Evolutionary conservation across 2,797 vertebrate species (phyloP).

Genomic region (Caiman crocodilus): DNA sequence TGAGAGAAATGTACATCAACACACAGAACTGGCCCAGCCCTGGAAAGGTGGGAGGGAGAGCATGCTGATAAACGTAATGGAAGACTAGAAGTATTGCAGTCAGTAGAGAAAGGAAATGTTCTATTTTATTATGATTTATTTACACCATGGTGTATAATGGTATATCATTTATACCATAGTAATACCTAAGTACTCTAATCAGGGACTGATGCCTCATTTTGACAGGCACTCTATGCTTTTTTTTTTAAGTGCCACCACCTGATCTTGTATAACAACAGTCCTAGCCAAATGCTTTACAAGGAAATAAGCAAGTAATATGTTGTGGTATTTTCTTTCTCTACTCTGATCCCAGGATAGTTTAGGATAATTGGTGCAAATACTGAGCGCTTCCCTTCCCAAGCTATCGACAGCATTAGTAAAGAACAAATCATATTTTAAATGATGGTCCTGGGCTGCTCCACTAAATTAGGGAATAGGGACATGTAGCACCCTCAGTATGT

Average conservation of each 20-base stretch:
- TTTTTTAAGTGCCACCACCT: background rate
- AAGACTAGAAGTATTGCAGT: background rate
- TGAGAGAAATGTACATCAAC: conserved; percentile 42
- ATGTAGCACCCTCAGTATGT: background rate
- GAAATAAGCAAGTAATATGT: background rate
- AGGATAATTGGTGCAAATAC: background rate
- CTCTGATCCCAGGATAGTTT: background rate
- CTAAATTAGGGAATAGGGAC: background rate
- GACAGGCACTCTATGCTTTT: conserved; percentile 5
- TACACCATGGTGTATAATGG: background rate
- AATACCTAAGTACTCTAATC: conserved; percentile 13
- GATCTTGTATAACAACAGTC: background rate
- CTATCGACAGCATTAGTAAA: background rate
- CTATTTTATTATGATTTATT: conserved; percentile 56
- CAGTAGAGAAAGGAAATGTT: conserved; percentile 15
- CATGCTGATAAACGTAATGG: conserved; percentile 21
- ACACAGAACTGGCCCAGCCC: too few relatives aligned
- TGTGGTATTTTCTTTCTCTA: background rate
- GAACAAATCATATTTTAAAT: background rate
- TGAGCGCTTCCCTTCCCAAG: background rate
- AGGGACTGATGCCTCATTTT: conserved; percentile 29
- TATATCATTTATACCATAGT: background rate
- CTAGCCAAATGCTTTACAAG: background rate
- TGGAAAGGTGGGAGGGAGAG: background rate
- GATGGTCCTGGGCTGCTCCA: background rate